Conservation (phyloP, 2,797 vertebrate species). For the Channa striata region DNA sequence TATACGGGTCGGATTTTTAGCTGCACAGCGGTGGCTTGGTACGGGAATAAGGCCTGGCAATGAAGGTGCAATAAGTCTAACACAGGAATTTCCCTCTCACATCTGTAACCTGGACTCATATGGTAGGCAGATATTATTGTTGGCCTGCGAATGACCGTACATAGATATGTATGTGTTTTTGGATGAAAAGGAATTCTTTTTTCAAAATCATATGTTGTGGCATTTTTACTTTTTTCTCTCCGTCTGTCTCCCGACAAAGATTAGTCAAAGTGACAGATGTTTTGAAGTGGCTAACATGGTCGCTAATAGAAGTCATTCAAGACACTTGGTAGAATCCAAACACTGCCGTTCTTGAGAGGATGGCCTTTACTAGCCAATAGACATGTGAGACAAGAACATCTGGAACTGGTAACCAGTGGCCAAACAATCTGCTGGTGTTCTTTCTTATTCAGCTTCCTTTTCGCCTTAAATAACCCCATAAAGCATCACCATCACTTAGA, state of each 20-base stretch:
- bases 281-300: slow-evolving; percentile 70
- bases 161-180: slow-evolving; percentile 82
- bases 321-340: slow-evolving; percentile 62
- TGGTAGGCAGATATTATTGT: slow-evolving; percentile 87
- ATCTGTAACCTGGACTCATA: slow-evolving; percentile 83
- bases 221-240: slow-evolving; percentile 22
- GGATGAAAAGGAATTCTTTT: too few relatives aligned
- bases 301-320: slow-evolving; percentile 71
- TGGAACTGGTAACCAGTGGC: slow-evolving; percentile 66
- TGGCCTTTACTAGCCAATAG: slow-evolving; percentile 56
- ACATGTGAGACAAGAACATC: slow-evolving; percentile 71
- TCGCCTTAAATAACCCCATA: slow-evolving; percentile 50
- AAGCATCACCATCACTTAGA: background rate
- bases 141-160: slow-evolving; percentile 68
- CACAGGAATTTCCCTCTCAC: slow-evolving; percentile 82
- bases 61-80: slow-evolving; percentile 77
- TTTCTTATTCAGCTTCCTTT: slow-evolving; percentile 35
- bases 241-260: slow-evolving; percentile 53
- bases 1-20: slow-evolving; percentile 58
- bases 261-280: slow-evolving; percentile 74
- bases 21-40: slow-evolving; percentile 55
- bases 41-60: slow-evolving; percentile 64
- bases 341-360: slow-evolving; percentile 66
- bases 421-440: slow-evolving; percentile 8
- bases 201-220: slow-evolving; percentile 73